Evolutionary conservation across 2,113 vertebrate species (phyloP), one percentile per base, ranked within the genome.

Genomic region (Ictalurus furcatus): DNA sequence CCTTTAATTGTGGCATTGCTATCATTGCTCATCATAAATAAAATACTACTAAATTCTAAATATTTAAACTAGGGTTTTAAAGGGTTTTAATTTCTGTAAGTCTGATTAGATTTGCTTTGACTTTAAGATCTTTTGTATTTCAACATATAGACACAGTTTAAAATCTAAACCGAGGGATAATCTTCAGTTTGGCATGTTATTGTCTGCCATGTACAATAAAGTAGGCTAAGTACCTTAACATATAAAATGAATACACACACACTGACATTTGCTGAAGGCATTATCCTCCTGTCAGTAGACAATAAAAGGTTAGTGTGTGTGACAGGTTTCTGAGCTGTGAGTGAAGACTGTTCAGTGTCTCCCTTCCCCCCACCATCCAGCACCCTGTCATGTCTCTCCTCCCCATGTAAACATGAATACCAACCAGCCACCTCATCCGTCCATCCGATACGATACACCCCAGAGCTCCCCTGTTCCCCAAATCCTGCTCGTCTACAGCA

Each of bases 1-100:
- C 71, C 81, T 89, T 90, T 90, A 71, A 34, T 65, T 61, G 74
- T 90, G 90, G 25, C 87, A 87, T 71, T 89, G 80, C 80, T 84
- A 80, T 87, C 87, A 89, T 54, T 54, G 74, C 16, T 63, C 4
- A 3, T 76, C 40, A 74, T 48, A 56, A 78, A 74, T 79, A 69
- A 88, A 83, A 63, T 61, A 30, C 28, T 28, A 17, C 85, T 37
- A 54, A 90, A 56, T 85, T 56, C 30, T 14, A 69, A 54, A 56
- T 78, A 67, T 89, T 88, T 52, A 78, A 87, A 87, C 59, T 16
- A 78, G 34, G 56, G 19, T 59, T 37, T 56, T 80, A 17, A 85
- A 44, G 52, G 3, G 40, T 76, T 88, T 40, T 78, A 37, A 86
- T 90, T 73, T 58, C 82, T 80, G 25, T 28, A 56, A 34, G 28